Percentiles rank a stretch among this genome's conserved stretches.
Evolutionary conservation across 2,888 invertebrate genomes (phyloP).

Genomic region (Cosmia pyralina): DNA sequence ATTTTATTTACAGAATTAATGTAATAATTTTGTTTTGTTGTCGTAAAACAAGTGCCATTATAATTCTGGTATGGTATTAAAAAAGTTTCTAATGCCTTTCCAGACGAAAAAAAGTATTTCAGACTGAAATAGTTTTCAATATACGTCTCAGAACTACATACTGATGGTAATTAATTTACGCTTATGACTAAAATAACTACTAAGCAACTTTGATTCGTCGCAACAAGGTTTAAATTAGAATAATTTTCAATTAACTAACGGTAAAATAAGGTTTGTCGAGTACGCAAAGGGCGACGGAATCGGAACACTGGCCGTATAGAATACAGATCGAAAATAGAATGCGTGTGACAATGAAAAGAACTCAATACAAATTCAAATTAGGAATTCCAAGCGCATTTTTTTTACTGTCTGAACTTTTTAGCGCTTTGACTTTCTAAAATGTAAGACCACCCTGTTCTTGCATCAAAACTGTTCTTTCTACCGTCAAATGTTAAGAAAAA

Average conservation of each 20-base stretch:
- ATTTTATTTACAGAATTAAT: neutral
- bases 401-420: conserved; percentile 52
- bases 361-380: conserved; percentile 66
- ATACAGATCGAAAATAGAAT: conserved; percentile 67
- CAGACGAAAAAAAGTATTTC: conserved; percentile 23
- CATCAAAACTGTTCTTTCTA: neutral
- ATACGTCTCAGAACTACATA: conserved; percentile 39
- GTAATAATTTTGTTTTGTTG: neutral
- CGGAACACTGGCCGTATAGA: conserved; percentile 62
- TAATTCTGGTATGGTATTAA: neutral
- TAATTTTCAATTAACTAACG: conserved; percentile 36
- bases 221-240: conserved; percentile 49
- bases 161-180: conserved; percentile 24
- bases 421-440: conserved; percentile 45
- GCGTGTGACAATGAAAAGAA: conserved; percentile 68
- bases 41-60: too few relatives aligned
- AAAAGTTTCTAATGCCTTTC: conserved; percentile 3
- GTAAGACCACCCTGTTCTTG: conserved; percentile 15
- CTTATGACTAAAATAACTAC: neutral
- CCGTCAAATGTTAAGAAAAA: neutral
- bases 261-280: conserved; percentile 47
- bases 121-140: conserved; percentile 53
- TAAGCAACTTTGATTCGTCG: neutral
- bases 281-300: conserved; percentile 60
- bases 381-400: conserved; percentile 57